Evolutionary conservation across 2,888 invertebrate species (phyloP), one percentile per base, ranked within the genome.

Genomic region (Frankliniella fusca): DNA sequence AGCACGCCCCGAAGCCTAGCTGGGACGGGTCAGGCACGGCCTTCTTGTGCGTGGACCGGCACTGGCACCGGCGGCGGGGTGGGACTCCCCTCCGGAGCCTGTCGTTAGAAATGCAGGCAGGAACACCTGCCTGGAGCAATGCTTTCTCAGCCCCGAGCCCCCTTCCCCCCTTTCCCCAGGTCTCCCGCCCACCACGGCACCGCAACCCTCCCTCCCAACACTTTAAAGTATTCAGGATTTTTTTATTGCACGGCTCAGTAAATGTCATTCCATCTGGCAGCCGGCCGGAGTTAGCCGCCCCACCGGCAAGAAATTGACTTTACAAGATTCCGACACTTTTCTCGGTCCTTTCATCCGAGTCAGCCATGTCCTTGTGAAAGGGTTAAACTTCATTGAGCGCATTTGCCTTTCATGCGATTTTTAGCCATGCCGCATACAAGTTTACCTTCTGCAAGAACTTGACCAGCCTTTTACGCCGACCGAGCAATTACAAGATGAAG

Each of bases 271-370:
- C 70, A 76, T 76, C 70, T 76, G 70, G 70, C 70, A 27, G 70
- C 70, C 12, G 23, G 70, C 70, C 12, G 23, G 27, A 76, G 70
- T 76, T 76, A 27, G 70, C 70, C 70, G 70, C 27, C 27, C 70
- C 70, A 11, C 70, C 27, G 70, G 70, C 27, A 23, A 76, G 70
- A 76, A 76, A 76, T 76, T 76, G 70, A 76, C 70, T 76, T 76
- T 76, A 76, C 70, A 76, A 76, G 70, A 23, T 76, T 76, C 70
- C 70, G 70, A 76, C 70, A 76, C 70, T 76, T 76, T 76, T 76
- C 27, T 10, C 23, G 2, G 38, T 38, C 38, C 38, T 38, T 38
- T 38, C 38, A 38, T 38, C 38, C 38, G 38, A 38, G 38, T 38
- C 38, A 5, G 38, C 38, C 38, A 2, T 38, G 15, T 12, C 54